Conservation (phyloP, 2,113 vertebrate species). For the Cercocebus atys region DNA sequence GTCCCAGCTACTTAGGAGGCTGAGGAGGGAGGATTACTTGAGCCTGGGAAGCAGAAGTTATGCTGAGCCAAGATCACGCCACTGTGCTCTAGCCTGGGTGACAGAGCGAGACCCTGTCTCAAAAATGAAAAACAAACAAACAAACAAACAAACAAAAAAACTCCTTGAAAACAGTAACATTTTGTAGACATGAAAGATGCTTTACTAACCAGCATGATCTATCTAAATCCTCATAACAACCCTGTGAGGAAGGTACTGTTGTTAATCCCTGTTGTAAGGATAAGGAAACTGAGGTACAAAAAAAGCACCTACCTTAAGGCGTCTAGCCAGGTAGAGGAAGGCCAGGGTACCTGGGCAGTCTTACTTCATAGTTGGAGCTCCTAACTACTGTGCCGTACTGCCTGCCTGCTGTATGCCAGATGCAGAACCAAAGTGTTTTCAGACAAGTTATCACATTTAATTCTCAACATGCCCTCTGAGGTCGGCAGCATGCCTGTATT, state of each 20-base stretch:
- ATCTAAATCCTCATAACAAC: background rate
- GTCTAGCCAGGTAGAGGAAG: background rate
- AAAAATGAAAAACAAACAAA: too few species aligned
- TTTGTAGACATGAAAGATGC: constrained; percentile 15
- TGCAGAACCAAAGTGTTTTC: background rate
- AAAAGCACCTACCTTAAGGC: background rate
- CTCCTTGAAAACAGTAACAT: background rate
- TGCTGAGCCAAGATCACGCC: too few species aligned
- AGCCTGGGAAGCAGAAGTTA: too few species aligned
- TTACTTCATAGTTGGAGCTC: background rate
- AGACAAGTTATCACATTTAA: background rate
- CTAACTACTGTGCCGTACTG: background rate
- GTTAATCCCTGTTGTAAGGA: background rate
- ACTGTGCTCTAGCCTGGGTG: too few species aligned
- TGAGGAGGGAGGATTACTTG: too few species aligned
- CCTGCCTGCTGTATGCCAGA: background rate
- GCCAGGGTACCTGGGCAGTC: background rate
- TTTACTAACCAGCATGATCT: background rate
- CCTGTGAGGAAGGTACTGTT: background rate
- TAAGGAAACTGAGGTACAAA: background rate
- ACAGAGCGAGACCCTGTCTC: too few species aligned
- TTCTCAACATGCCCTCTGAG: background rate
- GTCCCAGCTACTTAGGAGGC: too few species aligned
- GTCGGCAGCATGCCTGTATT: background rate
- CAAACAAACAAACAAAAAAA: too few species aligned